A percentile compares a stretch with the other conserved stretches of the same genome.
phyloP scores from a whole-genome alignment of 2,888 invertebrate species.

The Conistra vaccinii region DNA sequence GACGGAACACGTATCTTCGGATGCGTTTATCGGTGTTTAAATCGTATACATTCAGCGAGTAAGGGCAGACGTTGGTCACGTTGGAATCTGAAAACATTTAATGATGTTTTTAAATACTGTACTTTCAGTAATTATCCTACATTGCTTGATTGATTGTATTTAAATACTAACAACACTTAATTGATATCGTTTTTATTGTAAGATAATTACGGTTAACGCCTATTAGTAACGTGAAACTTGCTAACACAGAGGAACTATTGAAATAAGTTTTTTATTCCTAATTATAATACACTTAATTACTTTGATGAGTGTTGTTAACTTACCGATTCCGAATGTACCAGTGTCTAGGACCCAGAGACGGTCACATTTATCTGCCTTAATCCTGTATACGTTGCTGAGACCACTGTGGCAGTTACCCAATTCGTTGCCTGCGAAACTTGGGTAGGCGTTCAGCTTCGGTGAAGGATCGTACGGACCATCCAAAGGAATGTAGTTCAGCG shows the following conservation, averaged over 20 bases:
- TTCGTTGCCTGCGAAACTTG: conserved; percentile 94
- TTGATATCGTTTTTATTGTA: conserved; percentile 17
- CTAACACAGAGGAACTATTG: conserved; percentile 2
- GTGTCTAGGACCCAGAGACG: conserved; percentile 96
- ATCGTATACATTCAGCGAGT: conserved; percentile 94
- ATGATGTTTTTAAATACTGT: background rate
- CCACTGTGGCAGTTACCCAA: conserved; percentile 94
- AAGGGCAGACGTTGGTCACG: conserved; percentile 94
- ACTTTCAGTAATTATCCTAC: conserved; percentile 8
- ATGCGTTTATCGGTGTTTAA: conserved; percentile 93
- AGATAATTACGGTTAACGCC: conserved; percentile 36
- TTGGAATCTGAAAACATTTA: conserved; percentile 82
- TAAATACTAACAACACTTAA: conserved; percentile 11
- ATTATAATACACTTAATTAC: background rate
- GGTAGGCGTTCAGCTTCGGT: conserved; percentile 94
- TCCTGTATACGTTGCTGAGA: conserved; percentile 94
- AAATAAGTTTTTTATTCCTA: background rate
- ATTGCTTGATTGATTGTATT: conserved; percentile 14
- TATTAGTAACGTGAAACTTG: conserved; percentile 36
- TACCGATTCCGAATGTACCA: conserved; percentile 95
- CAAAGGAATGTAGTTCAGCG: conserved; percentile 94
- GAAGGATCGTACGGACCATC: conserved; percentile 92
- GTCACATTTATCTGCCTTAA: conserved; percentile 94
- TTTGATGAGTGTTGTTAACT: conserved; percentile 49
- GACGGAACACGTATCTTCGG: conserved; percentile 92